These are phyloP conservation scores for Aleiodes testaceus DNA, from an alignment of 2,888 invertebrate genomes.

Conservation along the genomic window DNA sequence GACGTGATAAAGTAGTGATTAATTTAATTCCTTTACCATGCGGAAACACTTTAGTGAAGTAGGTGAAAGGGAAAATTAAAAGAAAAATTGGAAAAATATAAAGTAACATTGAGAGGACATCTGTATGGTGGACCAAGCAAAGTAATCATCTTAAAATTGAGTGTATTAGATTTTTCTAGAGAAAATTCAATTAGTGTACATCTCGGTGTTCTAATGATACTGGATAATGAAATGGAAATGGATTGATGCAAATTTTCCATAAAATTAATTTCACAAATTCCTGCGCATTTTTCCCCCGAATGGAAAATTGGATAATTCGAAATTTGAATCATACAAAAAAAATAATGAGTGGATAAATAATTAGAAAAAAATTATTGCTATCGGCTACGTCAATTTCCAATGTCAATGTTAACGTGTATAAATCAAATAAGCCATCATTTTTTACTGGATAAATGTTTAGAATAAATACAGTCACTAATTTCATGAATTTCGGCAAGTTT, in stretches of 20 bases:
- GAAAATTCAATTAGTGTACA: conserved; percentile 6
- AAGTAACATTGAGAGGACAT: conserved; percentile 35
- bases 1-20: not conserved
- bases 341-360: conserved; percentile 21
- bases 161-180: not conserved
- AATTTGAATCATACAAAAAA: not conserved
- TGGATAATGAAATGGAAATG: not conserved
- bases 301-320: not conserved
- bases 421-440: conserved; percentile 62
- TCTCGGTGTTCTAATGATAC: conserved; percentile 21
- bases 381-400: conserved; percentile 62
- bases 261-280: not conserved
- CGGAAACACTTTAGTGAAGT: not conserved
- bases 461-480: too few species aligned
- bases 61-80: not conserved
- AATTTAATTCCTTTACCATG: not conserved
- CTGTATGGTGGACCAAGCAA: conserved; percentile 50
- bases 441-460: conserved; percentile 59
- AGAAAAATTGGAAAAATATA: too few species aligned
- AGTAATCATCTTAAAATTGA: conserved; percentile 18
- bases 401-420: conserved; percentile 64
- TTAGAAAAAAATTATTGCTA: conserved; percentile 49
- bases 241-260: not conserved
- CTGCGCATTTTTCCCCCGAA: too few species aligned
- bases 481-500: conserved; percentile 20